phyloP scores from a whole-genome alignment of 2,113 vertebrate genomes.

The Deroptyus accipitrinus region DNA sequence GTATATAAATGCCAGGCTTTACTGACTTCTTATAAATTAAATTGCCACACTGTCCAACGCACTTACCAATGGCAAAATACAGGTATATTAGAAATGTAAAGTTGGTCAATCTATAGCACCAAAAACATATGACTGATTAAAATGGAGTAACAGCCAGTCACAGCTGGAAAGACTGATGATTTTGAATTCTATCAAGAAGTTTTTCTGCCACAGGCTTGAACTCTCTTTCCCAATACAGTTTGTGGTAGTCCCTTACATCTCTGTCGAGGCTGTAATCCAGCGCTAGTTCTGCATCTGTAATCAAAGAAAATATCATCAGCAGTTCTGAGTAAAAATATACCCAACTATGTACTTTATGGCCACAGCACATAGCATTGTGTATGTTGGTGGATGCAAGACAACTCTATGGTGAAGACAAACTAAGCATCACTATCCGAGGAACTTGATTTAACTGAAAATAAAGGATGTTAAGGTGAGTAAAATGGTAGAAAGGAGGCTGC shows the following conservation, averaged over 20 bases:
- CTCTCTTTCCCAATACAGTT: constrained; percentile 87
- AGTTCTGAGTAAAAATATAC: neutral
- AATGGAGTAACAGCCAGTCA: constrained; percentile 25
- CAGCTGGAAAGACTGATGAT: constrained; percentile 36
- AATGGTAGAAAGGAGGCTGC: neutral
- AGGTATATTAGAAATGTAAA: neutral
- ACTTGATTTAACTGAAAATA: neutral
- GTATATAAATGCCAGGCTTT: neutral
- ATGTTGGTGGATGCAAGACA: neutral
- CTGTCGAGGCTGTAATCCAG: constrained; percentile 73
- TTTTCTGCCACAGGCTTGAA: constrained; percentile 89
- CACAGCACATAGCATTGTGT: neutral
- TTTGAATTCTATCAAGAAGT: constrained; percentile 79
- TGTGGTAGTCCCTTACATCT: constrained; percentile 77
- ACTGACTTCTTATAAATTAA: neutral
- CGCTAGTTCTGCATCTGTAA: constrained; percentile 81
- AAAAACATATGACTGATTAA: neutral
- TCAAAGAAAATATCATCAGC: constrained; percentile 5
- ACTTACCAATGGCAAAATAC: neutral
- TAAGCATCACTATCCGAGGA: neutral
- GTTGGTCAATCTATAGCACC: neutral
- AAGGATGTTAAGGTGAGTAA: neutral
- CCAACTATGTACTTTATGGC: neutral
- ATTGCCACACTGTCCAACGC: neutral
- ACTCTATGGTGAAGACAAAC: neutral